These are phyloP conservation scores for Hydropotes inermis DNA, from an alignment of 2,113 vertebrate genomes.

Conservation along the genomic window DNA sequence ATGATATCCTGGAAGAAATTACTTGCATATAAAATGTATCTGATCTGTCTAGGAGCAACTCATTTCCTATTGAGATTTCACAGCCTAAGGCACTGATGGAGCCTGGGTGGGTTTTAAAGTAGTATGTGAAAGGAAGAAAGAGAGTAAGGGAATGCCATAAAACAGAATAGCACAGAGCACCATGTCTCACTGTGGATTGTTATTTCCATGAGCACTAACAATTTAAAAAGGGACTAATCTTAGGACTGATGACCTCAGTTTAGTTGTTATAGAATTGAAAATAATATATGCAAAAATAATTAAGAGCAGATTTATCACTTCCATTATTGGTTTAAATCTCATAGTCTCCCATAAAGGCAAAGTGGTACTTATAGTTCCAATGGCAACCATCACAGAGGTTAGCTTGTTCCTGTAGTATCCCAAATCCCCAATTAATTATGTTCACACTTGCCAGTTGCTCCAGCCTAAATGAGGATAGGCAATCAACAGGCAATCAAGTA, in stretches of 20 bases:
- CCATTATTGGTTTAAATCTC: not conserved
- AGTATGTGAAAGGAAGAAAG: not conserved
- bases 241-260: not conserved
- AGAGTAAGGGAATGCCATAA: not conserved
- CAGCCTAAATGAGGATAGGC: not conserved
- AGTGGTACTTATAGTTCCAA: not conserved
- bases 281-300: not conserved
- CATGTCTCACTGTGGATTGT: not conserved
- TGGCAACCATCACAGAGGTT: not conserved
- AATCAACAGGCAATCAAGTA: not conserved
- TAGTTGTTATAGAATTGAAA: not conserved
- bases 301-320: not conserved
- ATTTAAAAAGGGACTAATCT: not conserved
- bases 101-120: slow-evolving; percentile 17
- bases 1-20: slow-evolving; percentile 27
- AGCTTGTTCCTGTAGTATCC: not conserved
- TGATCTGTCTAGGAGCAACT: slow-evolving; percentile 55
- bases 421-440: no score
- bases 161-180: not conserved
- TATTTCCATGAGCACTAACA: not conserved
- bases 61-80: slow-evolving; percentile 57
- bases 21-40: slow-evolving; percentile 62
- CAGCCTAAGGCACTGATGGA: slow-evolving; percentile 48
- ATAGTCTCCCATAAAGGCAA: not conserved
- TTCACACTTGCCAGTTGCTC: not conserved